Conservation (phyloP, 2,113 vertebrate genomes). For the Cercocebus atys region DNA sequence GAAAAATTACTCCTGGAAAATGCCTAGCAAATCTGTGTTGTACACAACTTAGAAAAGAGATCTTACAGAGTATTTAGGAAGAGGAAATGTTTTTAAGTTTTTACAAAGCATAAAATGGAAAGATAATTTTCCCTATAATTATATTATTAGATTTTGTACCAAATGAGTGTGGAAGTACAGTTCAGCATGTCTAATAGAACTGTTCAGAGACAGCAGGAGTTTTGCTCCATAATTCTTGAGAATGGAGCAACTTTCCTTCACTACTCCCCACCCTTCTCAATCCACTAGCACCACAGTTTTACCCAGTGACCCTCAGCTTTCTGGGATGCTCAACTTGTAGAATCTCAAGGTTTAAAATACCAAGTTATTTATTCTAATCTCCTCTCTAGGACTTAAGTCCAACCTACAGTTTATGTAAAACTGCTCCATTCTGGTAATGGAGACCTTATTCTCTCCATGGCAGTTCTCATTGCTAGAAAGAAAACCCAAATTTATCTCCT, state of each 20-base stretch:
- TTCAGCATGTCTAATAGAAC: not conserved
- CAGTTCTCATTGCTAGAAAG: conserved; percentile 4
- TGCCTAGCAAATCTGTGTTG: not conserved
- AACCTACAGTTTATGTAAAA: not conserved
- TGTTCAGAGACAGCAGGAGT: not conserved
- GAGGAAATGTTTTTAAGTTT: conserved; percentile 36
- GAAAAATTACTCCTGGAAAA: conserved; percentile 33
- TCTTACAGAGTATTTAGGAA: not conserved
- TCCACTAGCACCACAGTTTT: not conserved
- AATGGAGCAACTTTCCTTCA: not conserved
- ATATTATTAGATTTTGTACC: not conserved
- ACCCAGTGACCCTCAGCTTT: not conserved
- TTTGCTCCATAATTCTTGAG: conserved; percentile 20
- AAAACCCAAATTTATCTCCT: conserved; percentile 31
- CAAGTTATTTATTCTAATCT: not conserved
- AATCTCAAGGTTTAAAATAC: not conserved
- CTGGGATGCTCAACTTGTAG: not conserved
- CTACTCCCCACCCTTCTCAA: not conserved
- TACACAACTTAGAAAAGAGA: conserved; percentile 6
- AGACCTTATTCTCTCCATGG: not conserved
- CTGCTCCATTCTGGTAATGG: not conserved
- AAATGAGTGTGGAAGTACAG: not conserved
- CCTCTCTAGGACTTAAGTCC: not conserved
- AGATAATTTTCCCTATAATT: conserved; percentile 3
- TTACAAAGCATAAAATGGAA: conserved; percentile 18